A percentile compares a stretch with the other conserved stretches of the same genome.
phyloP scores from a whole-genome alignment of 2,888 invertebrate species.

The Erannis defoliaria region DNA sequence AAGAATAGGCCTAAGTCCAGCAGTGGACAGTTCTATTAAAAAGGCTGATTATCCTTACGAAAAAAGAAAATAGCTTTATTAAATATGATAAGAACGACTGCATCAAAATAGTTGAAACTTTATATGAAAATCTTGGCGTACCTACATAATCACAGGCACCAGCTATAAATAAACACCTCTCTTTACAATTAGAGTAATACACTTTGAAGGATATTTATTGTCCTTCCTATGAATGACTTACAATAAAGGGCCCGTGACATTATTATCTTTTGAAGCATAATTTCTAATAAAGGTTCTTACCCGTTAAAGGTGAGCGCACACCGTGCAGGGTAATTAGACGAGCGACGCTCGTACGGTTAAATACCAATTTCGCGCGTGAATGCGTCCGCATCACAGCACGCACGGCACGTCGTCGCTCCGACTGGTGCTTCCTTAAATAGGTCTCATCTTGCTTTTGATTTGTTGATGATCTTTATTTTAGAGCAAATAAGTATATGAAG shows the following conservation, averaged over 20 bases:
- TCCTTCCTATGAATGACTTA: background rate
- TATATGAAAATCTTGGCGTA: too few species aligned
- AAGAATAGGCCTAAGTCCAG: too few species aligned
- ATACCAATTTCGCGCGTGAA: slow-evolving; percentile 19
- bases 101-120: too few species aligned
- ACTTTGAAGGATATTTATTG: background rate
- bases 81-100: too few species aligned
- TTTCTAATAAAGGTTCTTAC: background rate
- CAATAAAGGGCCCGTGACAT: background rate
- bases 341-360: slow-evolving; percentile 4
- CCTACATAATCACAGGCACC: too few species aligned
- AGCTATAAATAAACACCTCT: too few species aligned
- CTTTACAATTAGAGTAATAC: too few species aligned
- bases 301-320: slow-evolving; percentile 13
- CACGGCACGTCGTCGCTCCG: background rate
- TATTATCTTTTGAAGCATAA: background rate
- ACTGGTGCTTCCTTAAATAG: slow-evolving; percentile 8
- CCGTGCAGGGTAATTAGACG: slow-evolving; percentile 11
- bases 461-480: background rate
- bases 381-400: slow-evolving; percentile 11
- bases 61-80: too few species aligned
- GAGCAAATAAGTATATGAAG: too few species aligned
- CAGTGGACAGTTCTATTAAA: too few species aligned
- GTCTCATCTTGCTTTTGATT: background rate
- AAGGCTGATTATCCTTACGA: too few species aligned